Base-by-base conservation (phyloP, 2,797 vertebrate genomes). In the Pristis pectinata region DNA sequence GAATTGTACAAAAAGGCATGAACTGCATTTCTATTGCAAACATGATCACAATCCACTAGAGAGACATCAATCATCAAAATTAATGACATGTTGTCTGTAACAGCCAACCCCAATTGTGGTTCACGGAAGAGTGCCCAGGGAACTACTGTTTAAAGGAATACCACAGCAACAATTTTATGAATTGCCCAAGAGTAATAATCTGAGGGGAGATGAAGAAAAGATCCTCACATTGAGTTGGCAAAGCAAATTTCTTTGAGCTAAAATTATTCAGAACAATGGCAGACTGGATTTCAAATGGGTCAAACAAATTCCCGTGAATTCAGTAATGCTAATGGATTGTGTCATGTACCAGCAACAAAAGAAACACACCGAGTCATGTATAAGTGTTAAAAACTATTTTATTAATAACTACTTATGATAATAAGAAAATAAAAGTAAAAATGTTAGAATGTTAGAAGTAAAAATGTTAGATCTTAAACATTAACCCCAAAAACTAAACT, bases 11-110 rank as follows among this genome's bases (percentile, higher is more conserved):
- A 59, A 91, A 91, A 91, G n/a, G 34, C 17, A 22, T 1, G 61
- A 61, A 37, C 17, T 59, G 64, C 87, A 91, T 64, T 24, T 67
- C n/a, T 41, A 41, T 41, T 67, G 59, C 59, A 91, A 91, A 91
- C 87, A 91, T 91, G 34, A 34, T 15, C 59, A 64, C 59, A 64
- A 91, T 7, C 59, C 87, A 91, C 6, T 37, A 91, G 56, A 64
- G 87, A 91, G 34, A 34, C 1, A 19, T 91, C 87, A 91, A 91
- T 91, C 59, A 64, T 91, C n/a, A 91, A 41, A 37, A 91, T 67
- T 91, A 91, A 64, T 91, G 59, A 67, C 87, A 64, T 91, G 59
- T 64, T 91, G 85, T 89, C 59, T 91, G 59, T 64, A 91, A 91
- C 19, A 64, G 91, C 59, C 59, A 91, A 61, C 59, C 87, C 53